phyloP scores from a whole-genome alignment of 2,888 invertebrate species.

The Ethmia dodecea region DNA sequence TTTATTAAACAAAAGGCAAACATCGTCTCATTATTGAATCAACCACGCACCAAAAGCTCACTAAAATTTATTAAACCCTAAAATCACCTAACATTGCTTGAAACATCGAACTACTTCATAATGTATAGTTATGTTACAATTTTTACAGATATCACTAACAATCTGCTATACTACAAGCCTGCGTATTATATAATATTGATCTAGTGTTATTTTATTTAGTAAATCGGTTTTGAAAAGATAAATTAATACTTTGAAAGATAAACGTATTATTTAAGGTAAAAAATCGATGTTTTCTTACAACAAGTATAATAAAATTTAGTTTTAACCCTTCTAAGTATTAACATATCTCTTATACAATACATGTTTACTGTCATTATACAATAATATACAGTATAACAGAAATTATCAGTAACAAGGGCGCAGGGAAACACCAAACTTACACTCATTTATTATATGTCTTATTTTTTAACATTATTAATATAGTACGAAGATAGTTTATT shows the following conservation, averaged over 20 bases:
- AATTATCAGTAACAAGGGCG: no score
- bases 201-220: not conserved
- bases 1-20: no score
- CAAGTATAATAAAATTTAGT: no score
- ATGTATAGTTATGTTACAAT: slow-evolving; percentile 29
- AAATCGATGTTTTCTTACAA: no score
- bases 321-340: no score
- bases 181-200: slow-evolving; percentile 3
- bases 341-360: no score
- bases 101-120: slow-evolving; percentile 39
- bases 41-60: slow-evolving; percentile 37
- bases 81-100: slow-evolving; percentile 51
- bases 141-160: slow-evolving; percentile 36
- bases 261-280: no score
- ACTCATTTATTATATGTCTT: not conserved
- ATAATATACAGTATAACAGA: no score
- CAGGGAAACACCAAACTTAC: no score
- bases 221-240: no score
- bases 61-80: slow-evolving; percentile 29
- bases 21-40: slow-evolving; percentile 31
- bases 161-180: slow-evolving; percentile 37
- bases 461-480: not conserved
- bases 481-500: not conserved
- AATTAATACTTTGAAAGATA: no score
- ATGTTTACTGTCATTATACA: no score